Base-by-base conservation (phyloP, 2,113 vertebrate genomes). In the Ascaphus truei region DNA sequence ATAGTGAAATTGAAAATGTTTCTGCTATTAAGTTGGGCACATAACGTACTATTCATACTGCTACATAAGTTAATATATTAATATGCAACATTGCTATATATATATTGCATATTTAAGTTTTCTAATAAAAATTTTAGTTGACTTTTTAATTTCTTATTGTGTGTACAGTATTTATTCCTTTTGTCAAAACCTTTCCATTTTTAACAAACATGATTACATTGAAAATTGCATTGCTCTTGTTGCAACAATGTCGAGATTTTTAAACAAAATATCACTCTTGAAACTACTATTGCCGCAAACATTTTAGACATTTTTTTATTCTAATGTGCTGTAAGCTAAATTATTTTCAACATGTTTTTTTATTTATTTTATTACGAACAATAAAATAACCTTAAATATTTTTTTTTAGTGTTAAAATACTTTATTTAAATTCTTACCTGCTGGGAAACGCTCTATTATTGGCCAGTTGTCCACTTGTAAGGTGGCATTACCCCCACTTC, bases 391-490 rank as follows among this genome's bases (percentile, higher is more conserved):
- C 29, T 39, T 15, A 29, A 30, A 36, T 20, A 45, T 65, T 4
- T 27, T 4, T 20, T 10, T 16, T 16, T 65, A 7, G 68, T 58
- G 33, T 76, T 72, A 52, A 13, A 33, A 52, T 2, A 26, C 56
- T 34, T 66, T 4, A 60, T 13, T 37, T 10, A 64, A 69, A 69
- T 71, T 80, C 94, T 94, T 93, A 99, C 97, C 97, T 96, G 95
- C 95, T 71, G 97, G 97, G 81, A 96, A 99, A 48, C 97, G 94
- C 85, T 99, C 97, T 68, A 98, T 98, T 85, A 98, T 88, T 1
- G 96, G 96, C 89, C 96, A 95, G 92, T 94, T 96, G 91, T 99
- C 97, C 92, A 98, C 93, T 91, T 99, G 97, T 71, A 99, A 93
- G 1, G 96, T 99, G 91, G 97, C 97, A 81, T 99, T 99, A 85